Conservation (phyloP, 2,113 vertebrate species). For the Rhinoderma darwinii region DNA sequence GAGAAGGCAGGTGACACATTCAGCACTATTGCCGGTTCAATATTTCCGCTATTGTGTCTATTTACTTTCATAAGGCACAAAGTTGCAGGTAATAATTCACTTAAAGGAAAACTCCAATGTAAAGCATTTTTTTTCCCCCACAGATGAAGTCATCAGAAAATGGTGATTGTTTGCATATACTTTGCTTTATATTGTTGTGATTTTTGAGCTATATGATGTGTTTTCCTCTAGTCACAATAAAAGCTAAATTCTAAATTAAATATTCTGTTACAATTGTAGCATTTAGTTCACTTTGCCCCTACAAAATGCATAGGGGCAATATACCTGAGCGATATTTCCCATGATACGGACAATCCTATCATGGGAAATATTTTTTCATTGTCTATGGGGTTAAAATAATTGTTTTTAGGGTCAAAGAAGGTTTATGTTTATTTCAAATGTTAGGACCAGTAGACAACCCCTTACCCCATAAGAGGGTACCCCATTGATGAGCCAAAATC, state of each 20-base stretch:
- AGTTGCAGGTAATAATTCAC: neutral
- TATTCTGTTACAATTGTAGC: too few relatives aligned
- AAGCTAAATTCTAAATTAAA: neutral
- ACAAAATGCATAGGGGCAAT: too few relatives aligned
- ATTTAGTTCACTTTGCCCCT: too few relatives aligned
- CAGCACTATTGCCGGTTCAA: neutral
- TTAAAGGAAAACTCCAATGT: neutral
- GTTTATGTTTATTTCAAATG: too few relatives aligned
- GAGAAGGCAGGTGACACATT: slow-evolving; percentile 42
- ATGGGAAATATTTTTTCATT: too few relatives aligned
- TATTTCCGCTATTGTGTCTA: neutral
- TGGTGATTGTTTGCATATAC: neutral
- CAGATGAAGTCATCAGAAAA: neutral
- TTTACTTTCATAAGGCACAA: neutral
- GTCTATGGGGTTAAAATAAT: too few relatives aligned
- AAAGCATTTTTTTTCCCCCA: neutral
- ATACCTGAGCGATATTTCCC: too few relatives aligned
- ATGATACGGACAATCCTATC: too few relatives aligned
- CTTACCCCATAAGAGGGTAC: too few relatives aligned
- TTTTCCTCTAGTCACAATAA: neutral
- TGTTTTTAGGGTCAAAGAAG: too few relatives aligned
- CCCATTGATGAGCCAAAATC: too few relatives aligned
- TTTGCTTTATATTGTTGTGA: neutral
- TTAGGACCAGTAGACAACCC: too few relatives aligned
- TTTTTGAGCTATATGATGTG: neutral